A percentile compares a stretch with the other conserved stretches of the same genome.
phyloP scores from a whole-genome alignment of 2,888 invertebrate species.

The Esperia sulphurella region DNA sequence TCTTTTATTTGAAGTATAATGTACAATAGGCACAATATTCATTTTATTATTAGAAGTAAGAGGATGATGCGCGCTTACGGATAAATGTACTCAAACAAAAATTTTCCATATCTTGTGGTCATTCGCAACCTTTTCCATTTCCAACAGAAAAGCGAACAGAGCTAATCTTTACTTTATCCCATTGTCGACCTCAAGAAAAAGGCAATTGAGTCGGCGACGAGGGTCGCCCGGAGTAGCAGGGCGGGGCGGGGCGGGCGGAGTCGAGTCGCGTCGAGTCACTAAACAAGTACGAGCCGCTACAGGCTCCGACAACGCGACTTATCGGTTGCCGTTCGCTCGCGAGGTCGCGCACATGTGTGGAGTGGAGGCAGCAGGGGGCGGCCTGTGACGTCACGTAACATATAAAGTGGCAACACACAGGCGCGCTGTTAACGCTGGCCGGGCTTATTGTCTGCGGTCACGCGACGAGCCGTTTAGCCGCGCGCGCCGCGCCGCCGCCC shows the following conservation, averaged over 20 bases:
- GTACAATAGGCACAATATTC: constrained; percentile 1
- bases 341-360: constrained; percentile 29
- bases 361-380: constrained; percentile 18
- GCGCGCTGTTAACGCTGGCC: constrained; percentile 77
- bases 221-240: constrained; percentile 23
- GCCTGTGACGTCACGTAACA: constrained; percentile 38
- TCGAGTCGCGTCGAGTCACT: constrained; percentile 33
- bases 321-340: constrained; percentile 42
- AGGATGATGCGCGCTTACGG: constrained; percentile 12
- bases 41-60: constrained; percentile 10
- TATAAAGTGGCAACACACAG: constrained; percentile 79
- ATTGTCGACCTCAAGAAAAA: constrained; percentile 72
- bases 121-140: constrained; percentile 53
- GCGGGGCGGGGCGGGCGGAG: constrained; percentile 20
- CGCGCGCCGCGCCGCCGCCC: constrained; percentile 67
- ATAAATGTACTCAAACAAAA: constrained; percentile 16
- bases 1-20: constrained; percentile 3
- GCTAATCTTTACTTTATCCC: constrained; percentile 72
- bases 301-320: constrained; percentile 58
- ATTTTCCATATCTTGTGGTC: constrained; percentile 35
- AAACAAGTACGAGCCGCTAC: constrained; percentile 59
- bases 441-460: constrained; percentile 80
- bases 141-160: constrained; percentile 56
- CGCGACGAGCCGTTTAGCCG: constrained; percentile 80
- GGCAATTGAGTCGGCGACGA: constrained; percentile 61